phyloP scores from a whole-genome alignment of 2,113 vertebrate species.

The Eclectus roratus region DNA sequence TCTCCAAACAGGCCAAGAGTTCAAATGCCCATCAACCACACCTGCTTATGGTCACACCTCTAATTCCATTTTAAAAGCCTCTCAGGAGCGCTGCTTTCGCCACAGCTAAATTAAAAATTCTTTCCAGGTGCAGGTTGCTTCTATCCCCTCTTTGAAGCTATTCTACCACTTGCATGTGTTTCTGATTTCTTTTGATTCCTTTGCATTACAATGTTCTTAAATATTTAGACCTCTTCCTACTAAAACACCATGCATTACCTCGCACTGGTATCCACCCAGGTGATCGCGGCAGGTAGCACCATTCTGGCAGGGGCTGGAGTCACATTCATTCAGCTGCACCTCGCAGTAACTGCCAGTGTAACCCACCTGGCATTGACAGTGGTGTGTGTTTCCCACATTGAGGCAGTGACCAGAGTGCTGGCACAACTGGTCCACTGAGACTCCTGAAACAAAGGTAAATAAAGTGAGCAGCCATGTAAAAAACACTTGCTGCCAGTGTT shows the following conservation, averaged over 20 bases:
- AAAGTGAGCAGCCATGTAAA: background rate
- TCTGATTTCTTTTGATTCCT: background rate
- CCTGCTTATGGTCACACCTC: background rate
- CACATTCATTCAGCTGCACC: conserved; percentile 83
- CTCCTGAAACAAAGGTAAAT: conserved; percentile 63
- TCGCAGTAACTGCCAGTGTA: conserved; percentile 92
- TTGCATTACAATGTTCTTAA: background rate
- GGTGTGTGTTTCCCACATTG: conserved; percentile 79
- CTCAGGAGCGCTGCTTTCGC: background rate
- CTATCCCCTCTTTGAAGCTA: background rate
- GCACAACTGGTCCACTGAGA: conserved; percentile 79
- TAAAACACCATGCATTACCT: conserved; percentile 49
- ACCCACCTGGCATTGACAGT: conserved; percentile 84
- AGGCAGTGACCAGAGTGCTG: conserved; percentile 82
- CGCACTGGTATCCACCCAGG: conserved; percentile 76
- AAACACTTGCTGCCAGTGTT: rapidly evolving
- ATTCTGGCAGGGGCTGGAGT: conserved; percentile 81
- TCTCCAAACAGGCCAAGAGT: background rate
- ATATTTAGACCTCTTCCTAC: background rate
- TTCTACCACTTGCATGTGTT: background rate
- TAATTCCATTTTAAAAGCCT: background rate
- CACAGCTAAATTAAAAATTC: background rate
- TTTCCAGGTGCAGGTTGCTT: background rate
- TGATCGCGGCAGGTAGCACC: conserved; percentile 80
- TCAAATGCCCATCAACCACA: background rate